Base-by-base conservation (phyloP, 1,140 invertebrate genomes). In the Branchinecta lynchi region DNA sequence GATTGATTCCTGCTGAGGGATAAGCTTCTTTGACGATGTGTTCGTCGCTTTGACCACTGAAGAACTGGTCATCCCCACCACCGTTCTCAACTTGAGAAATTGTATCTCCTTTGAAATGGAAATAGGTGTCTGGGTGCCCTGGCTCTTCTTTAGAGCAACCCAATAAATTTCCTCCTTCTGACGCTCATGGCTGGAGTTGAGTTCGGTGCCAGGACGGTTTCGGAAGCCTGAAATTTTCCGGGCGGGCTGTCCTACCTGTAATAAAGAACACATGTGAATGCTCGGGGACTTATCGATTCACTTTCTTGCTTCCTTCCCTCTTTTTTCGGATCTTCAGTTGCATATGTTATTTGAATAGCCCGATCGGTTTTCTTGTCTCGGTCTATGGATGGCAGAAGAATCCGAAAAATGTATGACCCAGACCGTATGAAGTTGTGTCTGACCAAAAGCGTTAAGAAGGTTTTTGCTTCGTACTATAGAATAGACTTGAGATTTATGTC, bases 41-140 rank as follows among this genome's bases (percentile, higher is more conserved):
- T 45, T 43, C 21, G 43, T 44, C 20, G 45, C 12, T 43, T 46
- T 66, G 32, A 65, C 10, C 43, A n/a, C 21, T 12, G 44, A 15
- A 32, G 32, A 46, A 21, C 15, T 67, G 60, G 20, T 43, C 68
- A 43, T 43, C 45, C 20, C 7, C 51, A 21, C 66, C 68, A 43
- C 9, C 8, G 86, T 83, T 71, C 83, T 82, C 32, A 87, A 75
- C 71, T 82, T 84, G 67, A 83, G 84, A 73, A 86, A 83, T 65
- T 86, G 79, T 8, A 85, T 86, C 74, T 87, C 86, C 6, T 80
- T 80, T 0, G 82, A 81, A 66, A 87, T 87, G 74, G 83, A 85
- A n/a, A 83, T 82, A 0, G 86, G 85, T 3, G 86, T 87, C 76
- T 87, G 86, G 43, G 86, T 86, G 7, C 82, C 81, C 70, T 85